Evolutionary conservation across 2,888 invertebrate species (phyloP).

Genomic region (Drosophila percnosoma): DNA sequence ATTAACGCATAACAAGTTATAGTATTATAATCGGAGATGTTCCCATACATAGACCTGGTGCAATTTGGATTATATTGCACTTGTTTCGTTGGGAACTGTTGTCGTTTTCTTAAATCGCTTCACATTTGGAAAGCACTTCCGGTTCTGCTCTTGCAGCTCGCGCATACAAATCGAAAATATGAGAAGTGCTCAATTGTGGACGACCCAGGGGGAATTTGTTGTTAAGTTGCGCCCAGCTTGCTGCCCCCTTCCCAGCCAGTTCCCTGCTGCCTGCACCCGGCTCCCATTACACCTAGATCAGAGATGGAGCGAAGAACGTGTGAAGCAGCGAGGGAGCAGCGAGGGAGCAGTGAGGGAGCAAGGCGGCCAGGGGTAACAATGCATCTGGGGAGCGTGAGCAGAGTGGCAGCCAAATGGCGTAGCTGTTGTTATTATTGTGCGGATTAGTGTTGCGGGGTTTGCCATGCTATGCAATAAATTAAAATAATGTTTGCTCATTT

Average conservation of each 20-base stretch:
- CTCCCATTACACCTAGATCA: not conserved
- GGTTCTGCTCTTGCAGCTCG: not conserved
- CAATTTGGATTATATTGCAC: slow-evolving; percentile 4
- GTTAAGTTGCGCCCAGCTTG: slow-evolving; percentile 30
- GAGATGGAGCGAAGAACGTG: slow-evolving; percentile 19
- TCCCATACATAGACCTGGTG: not conserved
- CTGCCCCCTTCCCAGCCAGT: slow-evolving; percentile 7
- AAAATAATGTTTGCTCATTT: slow-evolving; percentile 72
- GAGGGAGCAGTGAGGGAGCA: not conserved
- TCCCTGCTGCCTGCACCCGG: not conserved
- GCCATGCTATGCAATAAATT: slow-evolving; percentile 64
- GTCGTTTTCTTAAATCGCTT: slow-evolving; percentile 10
- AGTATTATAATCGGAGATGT: not conserved
- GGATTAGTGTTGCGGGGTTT: slow-evolving; percentile 45
- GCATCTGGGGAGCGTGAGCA: slow-evolving; percentile 18
- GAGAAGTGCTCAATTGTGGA: slow-evolving; percentile 33
- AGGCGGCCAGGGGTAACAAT: slow-evolving; percentile 23
- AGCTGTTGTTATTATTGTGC: slow-evolving; percentile 39
- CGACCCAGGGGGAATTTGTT: slow-evolving; percentile 41
- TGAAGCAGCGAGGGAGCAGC: slow-evolving; percentile 15
- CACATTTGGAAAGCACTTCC: not conserved
- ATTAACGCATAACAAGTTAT: not conserved
- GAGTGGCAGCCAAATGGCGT: slow-evolving; percentile 33
- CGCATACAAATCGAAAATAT: slow-evolving; percentile 47
- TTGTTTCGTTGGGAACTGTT: slow-evolving; percentile 1